A percentile compares a stretch with the other conserved stretches of the same genome.
phyloP scores from a whole-genome alignment of 53 echinoderm and acorn worm genomes.

The Zoroaster sp. region DNA sequence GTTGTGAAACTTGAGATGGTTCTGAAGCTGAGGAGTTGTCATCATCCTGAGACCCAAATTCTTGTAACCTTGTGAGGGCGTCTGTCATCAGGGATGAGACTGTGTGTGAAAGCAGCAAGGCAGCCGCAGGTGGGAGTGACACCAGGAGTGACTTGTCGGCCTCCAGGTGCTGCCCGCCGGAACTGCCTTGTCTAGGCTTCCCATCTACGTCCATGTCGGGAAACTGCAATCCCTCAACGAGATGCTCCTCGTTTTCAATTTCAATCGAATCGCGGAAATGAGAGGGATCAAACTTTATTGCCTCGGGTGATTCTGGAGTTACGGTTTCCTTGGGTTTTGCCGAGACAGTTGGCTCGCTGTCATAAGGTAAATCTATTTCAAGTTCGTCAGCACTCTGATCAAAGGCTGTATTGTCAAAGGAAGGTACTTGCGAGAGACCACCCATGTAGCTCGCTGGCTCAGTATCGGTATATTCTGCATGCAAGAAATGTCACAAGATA shows the following conservation, averaged over 20 bases:
- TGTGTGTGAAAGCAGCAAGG: slow-evolving; percentile 75
- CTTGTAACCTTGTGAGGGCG: slow-evolving; percentile 48
- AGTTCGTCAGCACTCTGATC: slow-evolving; percentile 82
- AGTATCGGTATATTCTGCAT: slow-evolving; percentile 74
- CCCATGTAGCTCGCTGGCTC: slow-evolving; percentile 65
- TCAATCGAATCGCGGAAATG: slow-evolving; percentile 48
- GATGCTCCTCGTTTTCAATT: not conserved
- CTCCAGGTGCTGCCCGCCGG: not conserved
- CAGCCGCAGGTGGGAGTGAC: slow-evolving; percentile 68
- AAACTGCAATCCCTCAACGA: slow-evolving; percentile 25
- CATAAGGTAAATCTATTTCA: slow-evolving; percentile 57
- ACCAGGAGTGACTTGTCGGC: not conserved
- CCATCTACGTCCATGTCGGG: slow-evolving; percentile 33
- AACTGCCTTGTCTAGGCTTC: not conserved
- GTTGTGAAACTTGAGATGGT: slow-evolving; percentile 22
- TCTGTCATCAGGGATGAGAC: slow-evolving; percentile 81
- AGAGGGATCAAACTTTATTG: slow-evolving; percentile 23
- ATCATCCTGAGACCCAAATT: slow-evolving; percentile 33
- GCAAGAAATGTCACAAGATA: too few species aligned
- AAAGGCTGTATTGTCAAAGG: slow-evolving; percentile 59
- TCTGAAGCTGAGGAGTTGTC: slow-evolving; percentile 5
- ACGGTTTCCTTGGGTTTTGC: slow-evolving; percentile 6
- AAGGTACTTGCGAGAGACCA: slow-evolving; percentile 73
- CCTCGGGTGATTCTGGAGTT: slow-evolving; percentile 26
- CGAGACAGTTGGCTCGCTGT: slow-evolving; percentile 2